Conservation (phyloP, 1,140 invertebrate species). For the Drosophila lacertosa region DNA sequence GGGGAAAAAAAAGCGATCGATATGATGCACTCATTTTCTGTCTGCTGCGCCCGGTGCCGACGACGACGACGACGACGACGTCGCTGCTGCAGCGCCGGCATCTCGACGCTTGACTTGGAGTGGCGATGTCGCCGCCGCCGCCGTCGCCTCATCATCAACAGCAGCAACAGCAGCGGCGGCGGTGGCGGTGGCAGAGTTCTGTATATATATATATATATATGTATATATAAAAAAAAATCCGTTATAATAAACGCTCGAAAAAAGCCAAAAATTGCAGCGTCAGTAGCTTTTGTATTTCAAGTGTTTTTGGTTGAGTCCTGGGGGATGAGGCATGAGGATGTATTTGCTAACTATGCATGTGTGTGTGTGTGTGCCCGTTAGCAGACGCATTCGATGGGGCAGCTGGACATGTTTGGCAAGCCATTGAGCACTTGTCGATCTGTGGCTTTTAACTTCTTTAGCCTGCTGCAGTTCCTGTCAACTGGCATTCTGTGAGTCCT, state of each 20-base stretch:
- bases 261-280: constrained; percentile 82
- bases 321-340: constrained; percentile 20
- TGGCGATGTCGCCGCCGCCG: constrained; percentile 53
- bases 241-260: constrained; percentile 83
- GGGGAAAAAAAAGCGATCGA: constrained; percentile 82
- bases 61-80: constrained; percentile 8
- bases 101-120: constrained; percentile 59
- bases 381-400: neutral
- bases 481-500: constrained; percentile 32
- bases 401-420: constrained; percentile 30
- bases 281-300: constrained; percentile 79
- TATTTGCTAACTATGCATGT: constrained; percentile 12
- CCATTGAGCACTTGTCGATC: constrained; percentile 43
- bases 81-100: constrained; percentile 43
- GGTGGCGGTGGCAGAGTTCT: neutral
- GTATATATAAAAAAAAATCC: constrained; percentile 64
- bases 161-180: constrained; percentile 25
- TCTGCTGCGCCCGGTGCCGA: constrained; percentile 73
- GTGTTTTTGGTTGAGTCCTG: constrained; percentile 54
- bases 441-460: constrained; percentile 16
- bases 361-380: constrained; percentile 2
- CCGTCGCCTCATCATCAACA: constrained; percentile 55
- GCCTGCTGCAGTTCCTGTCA: constrained; percentile 26
- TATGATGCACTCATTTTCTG: constrained; percentile 84
- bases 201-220: constrained; percentile 7